phyloP scores from a whole-genome alignment of 2,888 invertebrate genomes.

The Watsonalla binaria region DNA sequence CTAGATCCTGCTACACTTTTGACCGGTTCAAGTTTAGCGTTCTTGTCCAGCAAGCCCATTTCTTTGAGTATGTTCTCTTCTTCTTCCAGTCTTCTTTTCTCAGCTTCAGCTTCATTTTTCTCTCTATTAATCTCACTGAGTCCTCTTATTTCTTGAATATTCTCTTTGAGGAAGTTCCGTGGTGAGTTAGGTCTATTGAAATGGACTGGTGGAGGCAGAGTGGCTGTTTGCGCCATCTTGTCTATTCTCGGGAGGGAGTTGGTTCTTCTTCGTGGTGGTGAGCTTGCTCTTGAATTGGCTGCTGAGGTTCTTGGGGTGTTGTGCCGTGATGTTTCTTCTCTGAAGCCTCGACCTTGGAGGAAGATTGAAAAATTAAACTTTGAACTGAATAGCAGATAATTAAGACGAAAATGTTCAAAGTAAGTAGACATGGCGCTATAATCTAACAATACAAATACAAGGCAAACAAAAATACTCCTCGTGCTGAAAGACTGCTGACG shows the following conservation, averaged over 20 bases:
- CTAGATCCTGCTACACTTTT: conserved; percentile 45
- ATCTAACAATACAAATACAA: too few species aligned
- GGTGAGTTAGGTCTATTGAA: conserved; percentile 59
- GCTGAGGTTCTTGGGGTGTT: conserved; percentile 73
- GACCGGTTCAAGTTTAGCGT: conserved; percentile 33
- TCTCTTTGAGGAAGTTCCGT: conserved; percentile 68
- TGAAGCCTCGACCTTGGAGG: conserved; percentile 69
- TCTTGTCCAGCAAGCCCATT: conserved; percentile 66
- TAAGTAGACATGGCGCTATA: too few species aligned
- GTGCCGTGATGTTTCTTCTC: conserved; percentile 75
- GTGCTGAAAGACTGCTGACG: too few species aligned
- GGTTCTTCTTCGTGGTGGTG: conserved; percentile 64
- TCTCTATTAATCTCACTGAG: conserved; percentile 72
- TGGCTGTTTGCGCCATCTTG: conserved; percentile 62
- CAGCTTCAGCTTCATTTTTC: conserved; percentile 67
- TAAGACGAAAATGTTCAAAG: background rate
- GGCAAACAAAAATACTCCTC: too few species aligned
- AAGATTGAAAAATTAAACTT: conserved; percentile 5
- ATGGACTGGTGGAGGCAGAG: conserved; percentile 46
- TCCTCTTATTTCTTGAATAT: conserved; percentile 70
- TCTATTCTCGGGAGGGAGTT: conserved; percentile 62
- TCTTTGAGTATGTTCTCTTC: conserved; percentile 69
- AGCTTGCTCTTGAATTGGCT: conserved; percentile 61
- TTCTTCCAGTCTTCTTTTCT: conserved; percentile 59
- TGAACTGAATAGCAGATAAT: too few species aligned